Percentiles rank a stretch among this genome's conserved stretches.
Conservation (phyloP, 2,797 vertebrate species). For the Etheostoma nigrum region DNA sequence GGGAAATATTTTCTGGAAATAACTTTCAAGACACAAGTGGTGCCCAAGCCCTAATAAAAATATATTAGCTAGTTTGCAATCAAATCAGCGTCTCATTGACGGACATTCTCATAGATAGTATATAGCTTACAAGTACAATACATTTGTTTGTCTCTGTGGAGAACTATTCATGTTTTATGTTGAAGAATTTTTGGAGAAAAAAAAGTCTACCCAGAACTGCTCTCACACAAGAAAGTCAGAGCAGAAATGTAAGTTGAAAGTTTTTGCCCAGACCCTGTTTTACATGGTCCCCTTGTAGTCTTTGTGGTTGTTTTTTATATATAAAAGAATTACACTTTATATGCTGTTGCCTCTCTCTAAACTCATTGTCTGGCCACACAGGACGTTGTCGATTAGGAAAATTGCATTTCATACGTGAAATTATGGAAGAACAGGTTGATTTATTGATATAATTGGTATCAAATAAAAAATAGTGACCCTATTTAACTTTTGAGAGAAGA, state of each 20-base stretch:
- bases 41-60: constrained; percentile 8
- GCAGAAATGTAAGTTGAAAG: not conserved
- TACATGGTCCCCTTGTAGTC: not conserved
- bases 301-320: not conserved
- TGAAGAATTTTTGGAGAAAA: not conserved
- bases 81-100: constrained; percentile 8
- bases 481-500: not conserved
- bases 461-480: not conserved
- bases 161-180: constrained; percentile 12
- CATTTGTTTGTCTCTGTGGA: constrained; percentile 22
- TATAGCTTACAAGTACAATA: not conserved
- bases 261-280: constrained; percentile 30
- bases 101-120: not conserved
- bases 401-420: constrained; percentile 10
- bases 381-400: constrained; percentile 11
- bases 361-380: constrained; percentile 1
- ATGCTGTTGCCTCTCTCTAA: constrained; percentile 6
- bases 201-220: not conserved
- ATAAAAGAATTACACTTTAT: constrained; percentile 1
- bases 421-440: not conserved
- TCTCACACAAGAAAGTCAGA: not conserved
- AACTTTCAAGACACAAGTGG: constrained; percentile 5
- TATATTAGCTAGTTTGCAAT: constrained; percentile 1
- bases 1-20: constrained; percentile 32
- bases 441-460: constrained; percentile 4